phyloP scores from a whole-genome alignment of 2,888 invertebrate species.

The Timema podura region DNA sequence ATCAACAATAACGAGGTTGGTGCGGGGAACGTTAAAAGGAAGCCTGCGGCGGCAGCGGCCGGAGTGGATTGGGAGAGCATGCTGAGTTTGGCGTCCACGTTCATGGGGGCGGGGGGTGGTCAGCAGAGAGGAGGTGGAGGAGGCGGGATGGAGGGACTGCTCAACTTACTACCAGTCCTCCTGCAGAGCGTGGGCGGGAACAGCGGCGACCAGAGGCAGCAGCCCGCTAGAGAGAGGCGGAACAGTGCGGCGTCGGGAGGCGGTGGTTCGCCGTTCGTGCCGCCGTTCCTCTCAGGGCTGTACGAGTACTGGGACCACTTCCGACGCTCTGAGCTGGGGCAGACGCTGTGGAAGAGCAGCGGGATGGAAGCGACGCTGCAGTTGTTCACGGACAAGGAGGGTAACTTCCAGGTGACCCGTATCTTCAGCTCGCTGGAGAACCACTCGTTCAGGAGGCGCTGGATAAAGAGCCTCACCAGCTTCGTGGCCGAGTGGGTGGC shows the following conservation, averaged over 20 bases:
- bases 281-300: constrained; percentile 63
- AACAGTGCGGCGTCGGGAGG: constrained; percentile 45
- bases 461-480: constrained; percentile 72
- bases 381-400: constrained; percentile 63
- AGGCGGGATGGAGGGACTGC: constrained; percentile 39
- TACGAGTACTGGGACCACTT: constrained; percentile 77
- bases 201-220: neutral
- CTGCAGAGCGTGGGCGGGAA: constrained; percentile 46
- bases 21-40: constrained; percentile 16
- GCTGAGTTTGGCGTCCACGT: constrained; percentile 26
- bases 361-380: constrained; percentile 66
- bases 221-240: neutral
- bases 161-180: constrained; percentile 62
- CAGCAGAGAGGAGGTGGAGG: constrained; percentile 35
- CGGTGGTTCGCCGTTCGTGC: constrained; percentile 60
- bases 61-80: constrained; percentile 31
- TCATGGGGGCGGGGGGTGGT: constrained; percentile 34
- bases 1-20: constrained; percentile 28
- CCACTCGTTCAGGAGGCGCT: constrained; percentile 71
- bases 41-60: constrained; percentile 23
- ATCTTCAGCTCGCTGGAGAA: constrained; percentile 77
- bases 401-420: constrained; percentile 65
- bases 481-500: constrained; percentile 71
- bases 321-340: constrained; percentile 72
- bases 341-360: constrained; percentile 65